Evolutionary conservation across 2,113 vertebrate genomes (phyloP).

Genomic region (Probosciger aterrimus): DNA sequence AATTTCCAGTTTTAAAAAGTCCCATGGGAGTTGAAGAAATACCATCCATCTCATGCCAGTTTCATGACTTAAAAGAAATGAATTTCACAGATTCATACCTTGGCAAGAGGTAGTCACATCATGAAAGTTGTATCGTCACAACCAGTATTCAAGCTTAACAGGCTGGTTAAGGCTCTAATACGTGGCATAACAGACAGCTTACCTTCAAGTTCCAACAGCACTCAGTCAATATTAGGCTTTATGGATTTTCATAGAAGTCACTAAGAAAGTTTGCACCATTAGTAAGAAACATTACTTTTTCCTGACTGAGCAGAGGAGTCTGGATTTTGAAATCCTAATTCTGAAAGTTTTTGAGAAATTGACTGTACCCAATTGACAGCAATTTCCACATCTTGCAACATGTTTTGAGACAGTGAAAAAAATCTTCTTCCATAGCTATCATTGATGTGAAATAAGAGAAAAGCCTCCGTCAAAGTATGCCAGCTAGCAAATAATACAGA

Average conservation of each 20-base stretch:
- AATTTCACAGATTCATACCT: not conserved
- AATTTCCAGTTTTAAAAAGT: not conserved
- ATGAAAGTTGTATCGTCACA: not conserved
- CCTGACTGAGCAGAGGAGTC: not conserved
- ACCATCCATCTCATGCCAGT: not conserved
- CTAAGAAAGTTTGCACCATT: not conserved
- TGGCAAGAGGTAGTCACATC: not conserved
- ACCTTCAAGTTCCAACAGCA: not conserved
- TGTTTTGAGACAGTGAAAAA: not conserved
- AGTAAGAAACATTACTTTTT: not conserved
- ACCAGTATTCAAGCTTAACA: not conserved
- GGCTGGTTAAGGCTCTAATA: not conserved
- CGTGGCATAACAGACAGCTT: not conserved
- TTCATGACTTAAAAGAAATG: not conserved
- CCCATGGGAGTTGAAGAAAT: not conserved
- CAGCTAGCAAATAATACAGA: not conserved
- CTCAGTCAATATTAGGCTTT: not conserved
- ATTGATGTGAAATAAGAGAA: not conserved
- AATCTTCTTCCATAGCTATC: not conserved
- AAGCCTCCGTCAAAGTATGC: not conserved
- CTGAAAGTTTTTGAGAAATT: not conserved
- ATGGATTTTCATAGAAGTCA: not conserved
- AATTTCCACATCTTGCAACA: not conserved
- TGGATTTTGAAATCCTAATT: not conserved
- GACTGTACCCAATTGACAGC: not conserved